A percentile compares a stretch with the other conserved stretches of the same genome.
phyloP scores from a whole-genome alignment of 2,113 vertebrate species.

The Pituophis catenifer region DNA sequence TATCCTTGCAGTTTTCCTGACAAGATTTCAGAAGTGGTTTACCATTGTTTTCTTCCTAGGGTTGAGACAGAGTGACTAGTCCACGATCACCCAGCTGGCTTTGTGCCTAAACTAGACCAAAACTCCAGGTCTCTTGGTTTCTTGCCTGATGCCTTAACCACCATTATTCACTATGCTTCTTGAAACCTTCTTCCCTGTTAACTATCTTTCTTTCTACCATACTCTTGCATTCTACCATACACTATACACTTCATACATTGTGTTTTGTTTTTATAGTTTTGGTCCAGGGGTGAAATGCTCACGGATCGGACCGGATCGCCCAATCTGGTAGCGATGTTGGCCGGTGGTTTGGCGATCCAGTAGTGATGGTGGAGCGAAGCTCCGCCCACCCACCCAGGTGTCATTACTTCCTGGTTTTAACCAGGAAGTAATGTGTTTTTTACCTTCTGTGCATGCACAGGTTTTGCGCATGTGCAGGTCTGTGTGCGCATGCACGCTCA shows the following conservation, averaged over 20 bases:
- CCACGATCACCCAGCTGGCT: background rate
- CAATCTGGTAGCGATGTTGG: too few species aligned
- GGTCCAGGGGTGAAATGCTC: too few species aligned
- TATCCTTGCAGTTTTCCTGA: background rate
- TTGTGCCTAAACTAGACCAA: background rate
- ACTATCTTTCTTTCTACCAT: background rate
- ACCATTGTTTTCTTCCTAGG: background rate
- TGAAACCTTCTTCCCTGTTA: background rate
- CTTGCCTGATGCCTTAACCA: background rate
- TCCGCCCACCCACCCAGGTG: too few species aligned
- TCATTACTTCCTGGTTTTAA: too few species aligned
- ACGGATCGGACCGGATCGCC: too few species aligned
- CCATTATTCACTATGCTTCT: background rate
- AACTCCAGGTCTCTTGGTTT: background rate
- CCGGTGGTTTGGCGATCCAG: too few species aligned
- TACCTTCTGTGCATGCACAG: too few species aligned
- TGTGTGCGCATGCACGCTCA: too few species aligned
- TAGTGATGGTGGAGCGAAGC: too few species aligned
- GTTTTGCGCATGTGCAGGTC: too few species aligned
- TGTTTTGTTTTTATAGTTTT: background rate
- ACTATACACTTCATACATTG: background rate
- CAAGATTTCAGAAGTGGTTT: background rate
- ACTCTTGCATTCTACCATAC: background rate
- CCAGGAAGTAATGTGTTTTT: too few species aligned
- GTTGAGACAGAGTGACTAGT: background rate